phyloP scores from a whole-genome alignment of 2,797 vertebrate genomes.

The Synaphobranchus kaupii region DNA sequence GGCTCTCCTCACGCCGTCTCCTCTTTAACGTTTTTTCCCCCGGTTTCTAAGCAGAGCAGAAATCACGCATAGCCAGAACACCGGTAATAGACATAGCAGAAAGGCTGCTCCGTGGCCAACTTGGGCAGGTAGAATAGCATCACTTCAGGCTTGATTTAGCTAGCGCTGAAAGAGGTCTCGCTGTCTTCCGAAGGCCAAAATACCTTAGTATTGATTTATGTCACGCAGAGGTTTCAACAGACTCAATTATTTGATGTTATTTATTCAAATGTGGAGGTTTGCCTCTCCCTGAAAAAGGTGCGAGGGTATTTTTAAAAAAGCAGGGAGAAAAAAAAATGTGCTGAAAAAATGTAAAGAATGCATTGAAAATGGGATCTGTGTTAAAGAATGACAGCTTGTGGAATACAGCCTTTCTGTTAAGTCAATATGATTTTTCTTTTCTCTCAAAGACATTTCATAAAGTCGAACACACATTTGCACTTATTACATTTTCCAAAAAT shows the following conservation, averaged over 20 bases:
- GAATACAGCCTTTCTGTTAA: constrained; percentile 4
- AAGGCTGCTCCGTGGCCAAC: not conserved
- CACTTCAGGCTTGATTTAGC: constrained; percentile 31
- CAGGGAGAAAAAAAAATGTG: not conserved
- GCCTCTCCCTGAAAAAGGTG: constrained; percentile 21
- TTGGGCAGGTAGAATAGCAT: constrained; percentile 15
- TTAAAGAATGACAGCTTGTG: constrained; percentile 34
- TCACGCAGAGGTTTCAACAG: constrained; percentile 6
- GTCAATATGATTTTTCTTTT: not conserved
- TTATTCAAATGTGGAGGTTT: constrained; percentile 20
- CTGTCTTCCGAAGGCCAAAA: constrained; percentile 9
- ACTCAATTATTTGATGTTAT: constrained; percentile 3
- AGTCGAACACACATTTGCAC: constrained; percentile 27
- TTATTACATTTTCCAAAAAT: constrained; percentile 27
- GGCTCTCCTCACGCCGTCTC: not conserved
- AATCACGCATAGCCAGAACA: constrained; percentile 1
- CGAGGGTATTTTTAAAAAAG: not conserved
- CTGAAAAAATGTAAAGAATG: not conserved
- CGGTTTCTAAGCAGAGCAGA: constrained; percentile 1
- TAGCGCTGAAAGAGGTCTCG: constrained; percentile 13
- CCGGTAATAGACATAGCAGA: constrained; percentile 11
- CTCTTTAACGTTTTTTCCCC: not conserved
- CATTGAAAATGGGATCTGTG: constrained; percentile 37
- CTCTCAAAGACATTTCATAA: not conserved
- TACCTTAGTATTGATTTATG: constrained; percentile 26